Evolutionary conservation across 2,888 invertebrate genomes (phyloP), one percentile per base, ranked within the genome.

Genomic region (Temnothorax ravouxi): DNA sequence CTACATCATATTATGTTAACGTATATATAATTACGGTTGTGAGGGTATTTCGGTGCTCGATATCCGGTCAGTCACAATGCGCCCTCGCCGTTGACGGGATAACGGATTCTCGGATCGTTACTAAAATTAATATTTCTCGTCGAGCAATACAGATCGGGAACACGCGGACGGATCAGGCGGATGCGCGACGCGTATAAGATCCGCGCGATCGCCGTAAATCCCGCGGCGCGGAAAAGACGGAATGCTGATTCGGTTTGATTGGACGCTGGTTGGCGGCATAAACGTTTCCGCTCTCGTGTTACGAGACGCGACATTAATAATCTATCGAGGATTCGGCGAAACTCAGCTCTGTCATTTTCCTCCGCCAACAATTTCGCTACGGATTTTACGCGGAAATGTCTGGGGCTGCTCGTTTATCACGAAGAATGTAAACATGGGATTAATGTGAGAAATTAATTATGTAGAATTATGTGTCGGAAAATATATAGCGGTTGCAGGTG

Each of bases 81-180:
- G 47, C 25, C 50, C 29, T 62, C 59, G 44, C 50, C 59, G 67
- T 29, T 25, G 80, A 59, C 72, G 84, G 56, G 86, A 79, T 83
- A 88, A 89, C 84, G 84, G 64, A 88, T 89, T 81, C 82, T 83
- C 83, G 84, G 82, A 84, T 89, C 81, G 81, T 59, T 67, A 88
- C 76, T 84, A 86, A 87, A 88, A 88, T 87, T 84, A 87, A 88
- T 88, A 3, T 29, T 29, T 29, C 29, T 29, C 85, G 59, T 34
- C 21, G 59, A 13, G 11, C 34, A 18, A 69, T 69, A 11, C 47
- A 5, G 54, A 56, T 47, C 34, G 56, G 47, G 56, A 79, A 69
- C 41, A 66, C 13, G 76, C 76, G 75, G 50, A 18, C 54, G 54
- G 25, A 41, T 13, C 67, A 13, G 34, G 34, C 34, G 69, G 59